Conservation (phyloP, 2,113 vertebrate genomes). For the Harpagus bidentatus region DNA sequence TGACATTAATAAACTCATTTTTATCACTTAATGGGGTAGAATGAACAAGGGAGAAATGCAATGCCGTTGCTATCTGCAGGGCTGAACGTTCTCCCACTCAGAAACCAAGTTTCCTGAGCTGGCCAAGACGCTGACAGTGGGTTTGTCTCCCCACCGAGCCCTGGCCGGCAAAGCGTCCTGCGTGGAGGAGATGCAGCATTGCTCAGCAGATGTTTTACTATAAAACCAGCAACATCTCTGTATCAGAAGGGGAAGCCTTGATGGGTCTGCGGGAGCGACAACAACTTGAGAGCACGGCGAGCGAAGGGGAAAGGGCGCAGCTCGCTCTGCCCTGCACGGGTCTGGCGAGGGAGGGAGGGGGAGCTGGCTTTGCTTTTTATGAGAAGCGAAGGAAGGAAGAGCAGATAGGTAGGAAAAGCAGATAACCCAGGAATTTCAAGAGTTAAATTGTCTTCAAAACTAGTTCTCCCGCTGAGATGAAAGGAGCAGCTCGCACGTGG, state of each 20-base stretch:
- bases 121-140: not conserved
- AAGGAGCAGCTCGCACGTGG: not conserved
- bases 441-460: conserved; percentile 16
- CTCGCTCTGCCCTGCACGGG: not conserved
- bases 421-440: conserved; percentile 36
- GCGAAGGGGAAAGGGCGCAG: fast-evolving
- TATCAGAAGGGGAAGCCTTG: not conserved
- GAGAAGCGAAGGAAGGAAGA: not conserved
- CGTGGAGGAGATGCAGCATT: not conserved
- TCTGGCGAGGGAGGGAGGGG: not conserved
- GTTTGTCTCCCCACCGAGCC: not conserved
- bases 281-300: not conserved
- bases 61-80: not conserved
- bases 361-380: not conserved
- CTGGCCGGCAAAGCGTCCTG: not conserved
- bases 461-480: conserved; percentile 7
- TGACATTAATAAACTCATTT: not conserved
- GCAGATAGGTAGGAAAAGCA: conserved; percentile 11
- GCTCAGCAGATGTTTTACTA: not conserved
- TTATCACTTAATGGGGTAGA: not conserved
- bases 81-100: not conserved
- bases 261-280: not conserved
- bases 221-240: not conserved
- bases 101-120: not conserved
- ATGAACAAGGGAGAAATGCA: not conserved